Evolutionary conservation across 2,797 vertebrate genomes (phyloP), one percentile per base, ranked within the genome.

Genomic region (Acanthurus tractus): DNA sequence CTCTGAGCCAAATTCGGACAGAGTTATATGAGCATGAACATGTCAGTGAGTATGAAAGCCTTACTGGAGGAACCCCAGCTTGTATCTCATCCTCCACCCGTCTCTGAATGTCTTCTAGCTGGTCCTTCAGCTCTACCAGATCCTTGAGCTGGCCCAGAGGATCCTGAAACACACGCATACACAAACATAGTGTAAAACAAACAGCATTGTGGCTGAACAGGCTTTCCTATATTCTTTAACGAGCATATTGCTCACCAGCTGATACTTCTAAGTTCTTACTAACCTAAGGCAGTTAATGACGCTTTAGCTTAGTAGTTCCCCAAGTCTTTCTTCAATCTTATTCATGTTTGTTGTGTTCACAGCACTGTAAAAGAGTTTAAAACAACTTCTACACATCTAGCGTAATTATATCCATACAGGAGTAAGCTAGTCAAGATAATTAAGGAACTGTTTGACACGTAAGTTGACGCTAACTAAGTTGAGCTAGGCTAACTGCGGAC

Each of bases 61-160:
- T 93, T 95, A 99, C 98, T 90, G 97, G 96, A 79, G 95, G 95
- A 84, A 97, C 87, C 38, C 96, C 97, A 29, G 93, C 96, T 17
- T 95, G 96, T 62, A 98, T 97, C 90, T 99, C 97, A 40, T 95
- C 93, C 88, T 98, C 97, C 79, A 98, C 91, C 38, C 93, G 93
- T 81, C 87, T 96, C 89, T 98, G 97, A 78, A 99, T 95, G 71
- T 87, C 95, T 82, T 98, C 96, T 82, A 98, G 92, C 88, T 98
- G 97, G 74, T 96, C 95, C 89, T 97, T 98, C 73, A 99, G 95
- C 89, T 96, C 96, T 17, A 96, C 95, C 67, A 99, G 95, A 81
- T 98, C 97, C 92, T 96, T 98, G 77, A 98, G 94, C 85, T 97
- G 96, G 20, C 89, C 89, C 52, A 95, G 78, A 46, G 97, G 93